Percentiles rank a stretch among this genome's conserved stretches.
Evolutionary conservation across 2,113 vertebrate species (phyloP).

Genomic region (Athene cunicularia): DNA sequence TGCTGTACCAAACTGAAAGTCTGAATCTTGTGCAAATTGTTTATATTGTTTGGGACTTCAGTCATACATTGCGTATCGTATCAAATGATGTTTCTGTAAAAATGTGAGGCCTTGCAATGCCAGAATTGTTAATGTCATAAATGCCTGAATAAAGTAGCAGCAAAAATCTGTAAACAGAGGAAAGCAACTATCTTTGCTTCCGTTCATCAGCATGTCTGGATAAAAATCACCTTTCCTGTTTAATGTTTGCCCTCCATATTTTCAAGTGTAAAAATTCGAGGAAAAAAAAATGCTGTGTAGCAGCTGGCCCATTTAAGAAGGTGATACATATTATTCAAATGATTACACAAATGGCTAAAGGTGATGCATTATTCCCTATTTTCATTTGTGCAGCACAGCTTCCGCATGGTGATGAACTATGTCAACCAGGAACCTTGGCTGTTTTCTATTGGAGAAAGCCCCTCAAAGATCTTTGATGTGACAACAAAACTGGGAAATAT

Average conservation of each 20-base stretch:
- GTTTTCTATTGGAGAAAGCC: constrained; percentile 53
- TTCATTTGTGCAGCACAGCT: constrained; percentile 17
- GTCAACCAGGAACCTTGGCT: constrained; percentile 56
- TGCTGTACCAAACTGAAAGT: not conserved
- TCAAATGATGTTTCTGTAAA: constrained; percentile 38
- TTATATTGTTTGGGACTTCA: constrained; percentile 17
- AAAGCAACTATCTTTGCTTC: not conserved
- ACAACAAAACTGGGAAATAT: constrained; percentile 49
- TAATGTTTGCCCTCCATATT: not conserved
- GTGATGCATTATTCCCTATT: constrained; percentile 42
- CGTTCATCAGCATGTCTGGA: not conserved
- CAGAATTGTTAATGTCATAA: constrained; percentile 1
- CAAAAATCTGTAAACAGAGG: constrained; percentile 15
- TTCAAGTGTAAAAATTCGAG: constrained; percentile 18
- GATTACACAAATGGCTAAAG: constrained; percentile 52
- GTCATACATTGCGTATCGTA: not conserved
- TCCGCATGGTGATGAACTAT: constrained; percentile 49
- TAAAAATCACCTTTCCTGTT: constrained; percentile 1
- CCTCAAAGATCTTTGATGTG: constrained; percentile 54
- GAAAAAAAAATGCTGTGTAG: not conserved
- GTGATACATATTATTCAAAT: constrained; percentile 55
- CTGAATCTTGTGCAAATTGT: not conserved
- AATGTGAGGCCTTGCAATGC: not conserved
- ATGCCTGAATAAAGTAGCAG: constrained; percentile 24
- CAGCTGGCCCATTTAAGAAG: constrained; percentile 44